Evolutionary conservation across 92 coral and sea anemone genomes (phyloP), one percentile per base, ranked within the genome.

Genomic region (Zoanthus sansibaricus): DNA sequence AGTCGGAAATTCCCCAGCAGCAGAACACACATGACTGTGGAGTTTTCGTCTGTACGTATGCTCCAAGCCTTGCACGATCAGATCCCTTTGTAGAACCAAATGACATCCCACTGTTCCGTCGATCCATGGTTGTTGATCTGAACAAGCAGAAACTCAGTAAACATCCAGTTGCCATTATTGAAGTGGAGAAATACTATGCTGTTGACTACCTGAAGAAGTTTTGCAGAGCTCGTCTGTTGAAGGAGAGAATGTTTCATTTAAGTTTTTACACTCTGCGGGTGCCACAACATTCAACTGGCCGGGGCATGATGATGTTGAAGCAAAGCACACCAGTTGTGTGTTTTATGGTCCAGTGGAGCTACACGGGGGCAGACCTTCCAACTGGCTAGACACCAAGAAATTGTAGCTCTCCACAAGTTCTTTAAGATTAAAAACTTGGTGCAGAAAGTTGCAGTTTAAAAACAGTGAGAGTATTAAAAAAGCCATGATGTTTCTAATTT

Each of bases 161-260:
- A 15, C 71, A 75, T 87, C 89, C 89, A 87, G 47, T 86, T 21
- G 20, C 30, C 16, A 4, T 3, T 15, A 47, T 87, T 76, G 75
- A 87, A 48, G 70, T 18, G 51, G 86, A 87, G n/a, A 20, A 67
- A 20, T 87, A 87, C 79, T 79, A 87, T 87, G 90, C 86, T 25
- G 79, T 87, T 4, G 86, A 70, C 56, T 87, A 62, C 74, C 69
- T 87, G 42, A 87, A 68, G 69, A 86, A 78, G 78, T 86, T 75
- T 16, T 86, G 89, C 2, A 86, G 89, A 51, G 75, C 79, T 44
- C 79, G 78, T 66, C 72, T 42, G 13, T 75, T 76, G 89, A 86
- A 32, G 83, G 72, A 10, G 66, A 58, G 66, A 72, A 72, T 17
- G 77, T 72, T 13, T 13, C 77, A 13, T 72, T 72, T 17, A 72